Conservation (phyloP, 2,797 vertebrate species). For the Ataeniobius toweri region DNA sequence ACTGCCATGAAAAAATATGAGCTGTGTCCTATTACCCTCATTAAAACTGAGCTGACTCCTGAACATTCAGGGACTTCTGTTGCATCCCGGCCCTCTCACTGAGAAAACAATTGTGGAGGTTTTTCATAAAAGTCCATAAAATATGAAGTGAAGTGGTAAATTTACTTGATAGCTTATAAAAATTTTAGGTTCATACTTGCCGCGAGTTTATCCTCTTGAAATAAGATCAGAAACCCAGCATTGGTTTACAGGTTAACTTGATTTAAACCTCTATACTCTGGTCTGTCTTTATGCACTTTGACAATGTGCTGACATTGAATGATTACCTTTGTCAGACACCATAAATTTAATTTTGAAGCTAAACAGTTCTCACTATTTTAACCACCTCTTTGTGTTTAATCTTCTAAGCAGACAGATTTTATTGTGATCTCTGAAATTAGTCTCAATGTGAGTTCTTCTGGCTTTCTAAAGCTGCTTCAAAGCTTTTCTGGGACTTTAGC, state of each 20-base stretch:
- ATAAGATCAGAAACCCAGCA: constrained; percentile 27
- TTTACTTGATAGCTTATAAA: constrained; percentile 55
- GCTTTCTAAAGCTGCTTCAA: not conserved
- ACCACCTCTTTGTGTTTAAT: not conserved
- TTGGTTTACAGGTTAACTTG: constrained; percentile 36
- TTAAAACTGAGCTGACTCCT: constrained; percentile 49
- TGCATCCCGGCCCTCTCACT: constrained; percentile 19
- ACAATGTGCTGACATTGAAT: constrained; percentile 37
- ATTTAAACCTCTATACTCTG: not conserved
- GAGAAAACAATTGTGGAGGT: constrained; percentile 30
- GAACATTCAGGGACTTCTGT: constrained; percentile 33
- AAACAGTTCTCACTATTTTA: too few species aligned
- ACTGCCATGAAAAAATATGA: constrained; percentile 59
- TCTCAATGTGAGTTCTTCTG: not conserved
- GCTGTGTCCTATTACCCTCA: constrained; percentile 55
- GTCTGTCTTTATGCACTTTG: constrained; percentile 20
- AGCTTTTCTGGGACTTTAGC: not conserved
- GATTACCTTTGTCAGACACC: constrained; percentile 37
- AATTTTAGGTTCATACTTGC: constrained; percentile 47
- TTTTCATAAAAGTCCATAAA: constrained; percentile 40
- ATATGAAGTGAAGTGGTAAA: constrained; percentile 45
- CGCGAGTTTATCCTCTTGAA: constrained; percentile 38
- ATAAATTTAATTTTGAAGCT: constrained; percentile 3
- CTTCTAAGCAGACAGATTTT: not conserved
- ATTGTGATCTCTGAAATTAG: not conserved